Percentiles rank a stretch among this genome's conserved stretches.
Evolutionary conservation across 2,888 invertebrate genomes (phyloP).

Genomic region (Coremacera marginata): DNA sequence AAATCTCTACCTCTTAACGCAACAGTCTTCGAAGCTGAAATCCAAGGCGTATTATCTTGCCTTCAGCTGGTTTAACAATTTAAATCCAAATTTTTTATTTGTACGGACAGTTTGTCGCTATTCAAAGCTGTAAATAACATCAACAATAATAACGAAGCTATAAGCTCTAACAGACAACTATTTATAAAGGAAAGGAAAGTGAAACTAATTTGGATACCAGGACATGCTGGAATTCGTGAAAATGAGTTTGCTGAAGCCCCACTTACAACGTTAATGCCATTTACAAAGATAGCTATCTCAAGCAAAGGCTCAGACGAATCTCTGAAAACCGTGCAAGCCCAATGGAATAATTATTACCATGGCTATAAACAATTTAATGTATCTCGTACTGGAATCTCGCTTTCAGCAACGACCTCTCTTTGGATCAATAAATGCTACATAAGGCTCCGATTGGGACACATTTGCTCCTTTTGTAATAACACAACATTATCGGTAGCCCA

Average conservation of each 20-base stretch:
- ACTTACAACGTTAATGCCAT: background rate
- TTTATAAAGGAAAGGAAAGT: background rate
- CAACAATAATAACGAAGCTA: background rate
- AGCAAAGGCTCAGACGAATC: background rate
- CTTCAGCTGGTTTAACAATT: background rate
- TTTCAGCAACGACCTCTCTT: background rate
- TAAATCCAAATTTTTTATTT: background rate
- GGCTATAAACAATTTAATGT: background rate
- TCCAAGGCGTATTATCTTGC: background rate
- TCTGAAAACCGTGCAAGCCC: background rate
- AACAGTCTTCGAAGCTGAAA: background rate
- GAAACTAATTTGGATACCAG: slow-evolving; percentile 1
- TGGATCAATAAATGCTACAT: slow-evolving; percentile 1
- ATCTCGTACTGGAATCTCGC: background rate
- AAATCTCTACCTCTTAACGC: background rate
- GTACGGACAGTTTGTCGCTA: no score
- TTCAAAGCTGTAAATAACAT: background rate
- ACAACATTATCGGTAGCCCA: no score
- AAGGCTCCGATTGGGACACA: slow-evolving; percentile 3
- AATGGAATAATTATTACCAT: background rate
- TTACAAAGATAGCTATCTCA: background rate
- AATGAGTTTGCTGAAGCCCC: background rate
- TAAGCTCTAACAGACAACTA: background rate
- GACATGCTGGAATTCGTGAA: background rate
- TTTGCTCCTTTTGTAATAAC: background rate